phyloP scores from a whole-genome alignment of 2,113 vertebrate genomes.

The Cottus gobio region DNA sequence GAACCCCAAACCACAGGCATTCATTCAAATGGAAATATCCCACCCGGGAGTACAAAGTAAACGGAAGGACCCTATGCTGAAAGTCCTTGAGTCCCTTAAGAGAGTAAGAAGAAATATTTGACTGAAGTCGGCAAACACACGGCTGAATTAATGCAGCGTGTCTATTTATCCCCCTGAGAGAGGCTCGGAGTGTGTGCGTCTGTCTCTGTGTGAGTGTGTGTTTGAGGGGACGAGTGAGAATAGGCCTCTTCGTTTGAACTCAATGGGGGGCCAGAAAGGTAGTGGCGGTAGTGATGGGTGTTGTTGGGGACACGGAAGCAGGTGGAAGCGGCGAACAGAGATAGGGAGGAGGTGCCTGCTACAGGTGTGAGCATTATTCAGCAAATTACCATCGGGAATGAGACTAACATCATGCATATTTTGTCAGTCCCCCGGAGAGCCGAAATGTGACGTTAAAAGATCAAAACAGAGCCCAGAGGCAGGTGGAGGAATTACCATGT shows the following conservation, averaged over 20 bases:
- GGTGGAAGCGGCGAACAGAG: conserved; percentile 6
- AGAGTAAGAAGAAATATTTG: conserved; percentile 43
- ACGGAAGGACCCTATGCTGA: conserved; percentile 56
- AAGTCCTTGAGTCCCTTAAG: conserved; percentile 68
- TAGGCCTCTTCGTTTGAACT: conserved; percentile 54
- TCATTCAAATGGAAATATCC: conserved; percentile 72
- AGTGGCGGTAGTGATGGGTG: neutral
- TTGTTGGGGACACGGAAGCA: neutral
- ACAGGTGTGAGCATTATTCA: conserved; percentile 46
- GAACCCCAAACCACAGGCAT: conserved; percentile 17
- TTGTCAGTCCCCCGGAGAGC: conserved; percentile 2
- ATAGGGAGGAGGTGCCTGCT: conserved; percentile 14
- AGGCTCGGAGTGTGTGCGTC: neutral
- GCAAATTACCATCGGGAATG: conserved; percentile 1
- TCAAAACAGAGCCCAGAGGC: conserved; percentile 40
- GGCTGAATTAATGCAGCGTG: conserved; percentile 68
- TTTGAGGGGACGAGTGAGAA: conserved; percentile 24
- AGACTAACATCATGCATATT: conserved; percentile 37
- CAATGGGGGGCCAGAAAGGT: conserved; percentile 32
- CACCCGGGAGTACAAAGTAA: conserved; percentile 68
- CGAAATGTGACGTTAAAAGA: conserved; percentile 39
- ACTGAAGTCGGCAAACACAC: conserved; percentile 64
- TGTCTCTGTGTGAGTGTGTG: too few species aligned
- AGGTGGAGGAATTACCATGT: conserved; percentile 50
- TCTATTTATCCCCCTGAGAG: conserved; percentile 52